phyloP scores from a whole-genome alignment of 1,140 invertebrate species.

The Hylaeus volcanicus region DNA sequence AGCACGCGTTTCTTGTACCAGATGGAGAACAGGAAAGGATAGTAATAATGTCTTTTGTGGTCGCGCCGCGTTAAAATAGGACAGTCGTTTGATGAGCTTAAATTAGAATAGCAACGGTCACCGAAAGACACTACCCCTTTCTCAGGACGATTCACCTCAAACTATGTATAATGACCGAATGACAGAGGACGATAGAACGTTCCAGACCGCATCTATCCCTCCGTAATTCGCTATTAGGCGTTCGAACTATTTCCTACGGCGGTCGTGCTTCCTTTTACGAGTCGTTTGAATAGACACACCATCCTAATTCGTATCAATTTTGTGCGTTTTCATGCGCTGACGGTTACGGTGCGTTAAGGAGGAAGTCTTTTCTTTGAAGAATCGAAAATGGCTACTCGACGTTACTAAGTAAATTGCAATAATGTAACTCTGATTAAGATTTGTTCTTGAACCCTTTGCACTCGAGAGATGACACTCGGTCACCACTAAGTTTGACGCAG shows the following conservation, averaged over 20 bases:
- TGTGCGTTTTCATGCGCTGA: neutral
- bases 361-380: no score
- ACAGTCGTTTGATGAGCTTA: slow-evolving; percentile 39
- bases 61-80: slow-evolving; percentile 51
- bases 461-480: no score
- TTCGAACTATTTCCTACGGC: neutral
- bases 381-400: no score
- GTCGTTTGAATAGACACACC: neutral
- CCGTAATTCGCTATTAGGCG: slow-evolving; percentile 8
- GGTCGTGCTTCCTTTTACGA: neutral
- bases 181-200: slow-evolving; percentile 9
- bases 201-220: slow-evolving; percentile 18
- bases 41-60: slow-evolving; percentile 56
- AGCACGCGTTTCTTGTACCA: slow-evolving; percentile 41
- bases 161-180: neutral
- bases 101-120: slow-evolving; percentile 52
- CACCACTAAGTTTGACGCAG: no score
- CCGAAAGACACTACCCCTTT: slow-evolving; percentile 25
- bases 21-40: slow-evolving; percentile 62
- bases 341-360: neutral
- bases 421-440: no score
- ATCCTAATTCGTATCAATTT: neutral
- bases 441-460: no score
- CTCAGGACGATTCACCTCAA: slow-evolving; percentile 6
- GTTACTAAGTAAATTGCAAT: no score